Conservation (phyloP, 2,888 invertebrate species). For the Coelogynopora nodosa region DNA sequence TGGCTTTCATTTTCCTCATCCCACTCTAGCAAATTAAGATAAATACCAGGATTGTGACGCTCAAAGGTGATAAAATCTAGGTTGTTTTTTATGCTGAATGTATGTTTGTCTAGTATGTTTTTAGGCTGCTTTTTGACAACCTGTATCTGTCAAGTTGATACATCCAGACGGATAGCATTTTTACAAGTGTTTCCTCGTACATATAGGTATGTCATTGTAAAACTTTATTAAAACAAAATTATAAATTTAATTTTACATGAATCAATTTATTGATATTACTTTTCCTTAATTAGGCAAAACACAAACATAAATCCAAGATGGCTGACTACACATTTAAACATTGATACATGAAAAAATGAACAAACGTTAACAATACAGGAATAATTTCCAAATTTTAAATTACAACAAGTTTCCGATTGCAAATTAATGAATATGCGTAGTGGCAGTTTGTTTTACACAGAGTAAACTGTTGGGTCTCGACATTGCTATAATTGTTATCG, state of each 20-base stretch:
- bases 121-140: background rate
- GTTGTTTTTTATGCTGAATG: background rate
- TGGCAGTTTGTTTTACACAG: background rate
- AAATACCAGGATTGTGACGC: background rate
- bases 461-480: background rate
- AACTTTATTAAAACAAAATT: background rate
- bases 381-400: slow-evolving; percentile 7
- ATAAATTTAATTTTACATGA: background rate
- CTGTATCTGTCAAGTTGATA: background rate
- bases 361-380: slow-evolving; percentile 11
- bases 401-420: background rate
- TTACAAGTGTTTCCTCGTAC: slow-evolving; percentile 11
- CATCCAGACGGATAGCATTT: background rate
- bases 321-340: background rate
- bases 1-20: background rate
- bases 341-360: slow-evolving; percentile 21
- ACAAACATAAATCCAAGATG: slow-evolving; percentile 20
- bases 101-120: background rate
- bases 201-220: slow-evolving; percentile 4
- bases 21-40: background rate
- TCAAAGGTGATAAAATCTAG: background rate
- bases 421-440: background rate
- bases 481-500: background rate
- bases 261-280: background rate
- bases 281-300: background rate